Evolutionary conservation across 2,113 vertebrate species (phyloP).

Genomic region (Nothocercus nigrocapillus): DNA sequence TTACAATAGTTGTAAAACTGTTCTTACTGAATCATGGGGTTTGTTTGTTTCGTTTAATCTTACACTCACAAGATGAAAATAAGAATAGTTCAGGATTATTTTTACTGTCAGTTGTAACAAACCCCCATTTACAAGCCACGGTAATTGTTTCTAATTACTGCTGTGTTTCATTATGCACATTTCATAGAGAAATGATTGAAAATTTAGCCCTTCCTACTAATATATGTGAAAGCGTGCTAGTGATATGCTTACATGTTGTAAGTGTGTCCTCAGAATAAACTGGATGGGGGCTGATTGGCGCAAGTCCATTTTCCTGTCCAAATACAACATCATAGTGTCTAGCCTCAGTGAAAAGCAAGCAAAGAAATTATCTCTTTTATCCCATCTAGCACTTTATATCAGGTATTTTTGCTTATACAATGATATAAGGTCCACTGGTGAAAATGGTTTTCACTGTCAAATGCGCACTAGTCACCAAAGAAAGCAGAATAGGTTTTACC

Average conservation of each 20-base stretch:
- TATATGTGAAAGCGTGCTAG: not conserved
- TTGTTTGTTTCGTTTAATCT: not conserved
- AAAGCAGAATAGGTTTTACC: not conserved
- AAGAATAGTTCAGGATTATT: not conserved
- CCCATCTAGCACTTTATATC: not conserved
- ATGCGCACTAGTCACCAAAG: not conserved
- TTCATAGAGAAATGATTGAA: not conserved
- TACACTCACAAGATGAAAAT: not conserved
- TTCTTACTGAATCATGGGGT: not conserved
- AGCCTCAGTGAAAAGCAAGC: not conserved
- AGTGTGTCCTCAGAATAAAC: not conserved
- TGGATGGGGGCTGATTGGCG: not conserved
- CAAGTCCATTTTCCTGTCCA: not conserved
- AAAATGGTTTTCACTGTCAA: not conserved
- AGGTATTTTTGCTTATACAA: not conserved
- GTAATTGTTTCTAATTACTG: not conserved
- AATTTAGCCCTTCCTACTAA: not conserved
- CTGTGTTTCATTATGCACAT: not conserved
- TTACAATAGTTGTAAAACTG: not conserved
- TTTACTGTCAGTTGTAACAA: not conserved
- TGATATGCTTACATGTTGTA: not conserved
- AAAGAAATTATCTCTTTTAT: not conserved
- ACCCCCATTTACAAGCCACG: not conserved
- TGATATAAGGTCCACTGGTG: not conserved
- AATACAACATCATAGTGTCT: not conserved